Conservation (phyloP, 2,113 vertebrate genomes). For the Macaca mulatta region DNA sequence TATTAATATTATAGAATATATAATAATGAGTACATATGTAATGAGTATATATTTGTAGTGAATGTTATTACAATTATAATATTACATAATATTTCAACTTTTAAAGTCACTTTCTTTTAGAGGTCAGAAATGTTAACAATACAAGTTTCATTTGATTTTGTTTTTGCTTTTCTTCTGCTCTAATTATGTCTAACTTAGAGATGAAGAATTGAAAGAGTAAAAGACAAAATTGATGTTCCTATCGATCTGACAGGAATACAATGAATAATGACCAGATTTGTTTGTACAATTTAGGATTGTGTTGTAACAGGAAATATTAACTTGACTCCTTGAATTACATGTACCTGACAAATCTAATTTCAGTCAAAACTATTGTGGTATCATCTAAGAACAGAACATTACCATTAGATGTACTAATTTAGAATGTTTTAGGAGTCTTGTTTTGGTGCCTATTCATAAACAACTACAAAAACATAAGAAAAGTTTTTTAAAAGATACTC, state of each 20-base stretch:
- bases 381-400: background rate
- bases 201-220: background rate
- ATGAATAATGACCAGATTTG: background rate
- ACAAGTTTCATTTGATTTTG: background rate
- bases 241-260: background rate
- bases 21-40: background rate
- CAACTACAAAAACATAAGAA: background rate
- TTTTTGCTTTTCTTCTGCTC: background rate
- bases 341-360: constrained; percentile 2
- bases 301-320: background rate
- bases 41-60: background rate
- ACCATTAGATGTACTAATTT: background rate
- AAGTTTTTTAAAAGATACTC: background rate
- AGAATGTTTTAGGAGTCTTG: background rate
- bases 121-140: background rate
- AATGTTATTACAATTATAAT: background rate
- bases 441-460: background rate
- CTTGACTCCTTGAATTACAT: background rate
- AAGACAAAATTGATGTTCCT: background rate
- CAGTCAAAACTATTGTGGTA: background rate
- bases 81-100: background rate
- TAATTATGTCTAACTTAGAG: background rate
- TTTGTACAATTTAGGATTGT: background rate
- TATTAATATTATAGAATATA: background rate
- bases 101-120: background rate